Evolutionary conservation across 2,113 vertebrate species (phyloP).

Genomic region (Ceratotherium simum): DNA sequence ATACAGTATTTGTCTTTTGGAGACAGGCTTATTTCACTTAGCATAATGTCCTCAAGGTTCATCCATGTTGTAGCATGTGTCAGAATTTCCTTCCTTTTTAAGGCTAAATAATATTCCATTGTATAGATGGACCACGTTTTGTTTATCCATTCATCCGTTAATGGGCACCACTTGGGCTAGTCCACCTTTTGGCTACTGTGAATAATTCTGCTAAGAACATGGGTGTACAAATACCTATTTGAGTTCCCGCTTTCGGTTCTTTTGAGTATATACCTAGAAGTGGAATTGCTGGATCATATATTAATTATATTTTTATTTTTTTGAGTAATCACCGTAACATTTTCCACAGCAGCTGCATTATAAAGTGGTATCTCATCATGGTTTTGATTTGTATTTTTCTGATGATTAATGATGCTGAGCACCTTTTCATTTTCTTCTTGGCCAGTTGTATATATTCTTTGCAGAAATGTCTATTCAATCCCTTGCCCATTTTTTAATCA

Average conservation of each 20-base stretch:
- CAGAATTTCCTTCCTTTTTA: background rate
- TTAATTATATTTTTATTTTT: slow-evolving; percentile 5
- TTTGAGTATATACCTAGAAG: background rate
- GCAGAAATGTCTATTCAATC: background rate
- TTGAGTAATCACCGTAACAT: background rate
- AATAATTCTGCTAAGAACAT: background rate
- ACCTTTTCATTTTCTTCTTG: slow-evolving; percentile 16
- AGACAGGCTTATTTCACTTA: background rate
- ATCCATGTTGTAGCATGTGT: background rate
- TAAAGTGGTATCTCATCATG: background rate
- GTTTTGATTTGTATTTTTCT: slow-evolving; percentile 21
- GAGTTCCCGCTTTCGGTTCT: background rate
- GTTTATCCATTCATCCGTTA: background rate
- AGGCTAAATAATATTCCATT: background rate
- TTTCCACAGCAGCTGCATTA: background rate
- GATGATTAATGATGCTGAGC: background rate
- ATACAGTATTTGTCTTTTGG: background rate
- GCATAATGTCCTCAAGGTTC: background rate
- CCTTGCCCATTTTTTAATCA: background rate
- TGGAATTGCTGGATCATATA: background rate
- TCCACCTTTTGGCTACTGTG: background rate
- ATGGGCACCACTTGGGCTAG: background rate
- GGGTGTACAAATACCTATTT: background rate
- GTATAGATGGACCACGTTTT: background rate
- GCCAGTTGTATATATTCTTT: background rate